Evolutionary conservation across 2,888 invertebrate species (phyloP).

Genomic region (Drosophila acutilabella): DNA sequence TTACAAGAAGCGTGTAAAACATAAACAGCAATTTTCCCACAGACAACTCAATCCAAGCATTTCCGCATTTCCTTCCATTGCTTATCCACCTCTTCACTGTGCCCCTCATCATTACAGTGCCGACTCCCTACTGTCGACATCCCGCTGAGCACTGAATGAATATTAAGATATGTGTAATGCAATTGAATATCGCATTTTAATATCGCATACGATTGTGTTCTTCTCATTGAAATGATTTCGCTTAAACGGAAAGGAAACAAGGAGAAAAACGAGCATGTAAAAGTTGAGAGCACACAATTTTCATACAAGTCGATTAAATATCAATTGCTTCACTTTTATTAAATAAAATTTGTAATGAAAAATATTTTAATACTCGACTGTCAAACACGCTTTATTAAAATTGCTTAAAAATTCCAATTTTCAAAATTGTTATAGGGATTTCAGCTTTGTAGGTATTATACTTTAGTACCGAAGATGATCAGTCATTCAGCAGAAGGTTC

Average conservation of each 20-base stretch:
- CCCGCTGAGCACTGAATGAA: slow-evolving; percentile 26
- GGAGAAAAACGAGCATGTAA: background rate
- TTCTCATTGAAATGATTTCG: slow-evolving; percentile 20
- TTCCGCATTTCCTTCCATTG: background rate
- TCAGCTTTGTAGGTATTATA: too few relatives aligned
- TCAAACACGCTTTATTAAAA: too few relatives aligned
- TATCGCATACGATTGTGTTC: slow-evolving; percentile 27
- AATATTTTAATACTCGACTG: too few relatives aligned
- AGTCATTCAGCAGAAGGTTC: too few relatives aligned
- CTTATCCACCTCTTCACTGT: background rate
- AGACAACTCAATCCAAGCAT: slow-evolving; percentile 29
- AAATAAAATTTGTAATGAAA: too few relatives aligned
- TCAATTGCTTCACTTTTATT: too few relatives aligned
- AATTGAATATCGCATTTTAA: slow-evolving; percentile 40
- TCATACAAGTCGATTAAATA: background rate
- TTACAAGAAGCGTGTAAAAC: slow-evolving; percentile 58
- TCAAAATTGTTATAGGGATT: too few relatives aligned
- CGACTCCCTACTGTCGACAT: background rate
- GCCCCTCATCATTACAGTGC: background rate
- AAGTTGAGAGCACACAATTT: background rate
- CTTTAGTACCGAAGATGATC: too few relatives aligned
- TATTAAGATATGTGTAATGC: slow-evolving; percentile 56
- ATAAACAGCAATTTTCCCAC: slow-evolving; percentile 61
- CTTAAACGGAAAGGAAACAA: background rate
- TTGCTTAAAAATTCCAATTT: too few relatives aligned